phyloP scores from a whole-genome alignment of 2,888 invertebrate genomes.

The Platycnemis pennipes region DNA sequence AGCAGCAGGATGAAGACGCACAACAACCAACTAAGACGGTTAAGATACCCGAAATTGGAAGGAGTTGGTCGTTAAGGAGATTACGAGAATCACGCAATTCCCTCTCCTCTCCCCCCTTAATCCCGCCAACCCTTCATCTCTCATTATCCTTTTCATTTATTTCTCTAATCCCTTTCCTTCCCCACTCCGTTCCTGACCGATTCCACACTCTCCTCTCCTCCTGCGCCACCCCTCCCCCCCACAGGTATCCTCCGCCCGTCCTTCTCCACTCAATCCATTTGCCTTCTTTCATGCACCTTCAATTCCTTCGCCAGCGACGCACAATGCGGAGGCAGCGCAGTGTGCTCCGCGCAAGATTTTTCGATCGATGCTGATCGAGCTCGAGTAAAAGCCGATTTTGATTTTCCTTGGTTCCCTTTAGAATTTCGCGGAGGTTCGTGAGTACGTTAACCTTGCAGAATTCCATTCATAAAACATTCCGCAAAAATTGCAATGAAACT shows the following conservation, averaged over 20 bases:
- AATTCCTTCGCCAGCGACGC: neutral
- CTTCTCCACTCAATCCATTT: neutral
- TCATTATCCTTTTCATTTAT: neutral
- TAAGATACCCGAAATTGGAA: slow-evolving; percentile 28
- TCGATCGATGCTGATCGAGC: slow-evolving; percentile 12
- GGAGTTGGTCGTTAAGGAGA: slow-evolving; percentile 13
- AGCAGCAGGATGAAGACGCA: neutral
- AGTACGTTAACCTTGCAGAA: neutral
- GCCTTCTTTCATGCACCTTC: neutral
- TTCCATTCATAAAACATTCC: slow-evolving; percentile 30
- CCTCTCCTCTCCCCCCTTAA: neutral
- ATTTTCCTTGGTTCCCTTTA: neutral
- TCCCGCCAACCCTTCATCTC: slow-evolving; percentile 10
- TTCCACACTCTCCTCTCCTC: neutral
- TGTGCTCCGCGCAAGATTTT: neutral
- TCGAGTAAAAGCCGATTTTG: neutral
- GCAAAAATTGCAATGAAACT: neutral
- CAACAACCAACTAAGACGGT: slow-evolving; percentile 19
- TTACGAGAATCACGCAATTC: slow-evolving; percentile 16
- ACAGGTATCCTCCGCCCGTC: neutral
- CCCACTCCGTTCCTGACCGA: neutral
- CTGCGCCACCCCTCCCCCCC: neutral
- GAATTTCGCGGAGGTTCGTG: neutral
- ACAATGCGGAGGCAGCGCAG: neutral
- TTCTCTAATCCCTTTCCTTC: neutral